phyloP scores from a whole-genome alignment of 1,140 invertebrate genomes.

The Tribolium castaneum region DNA sequence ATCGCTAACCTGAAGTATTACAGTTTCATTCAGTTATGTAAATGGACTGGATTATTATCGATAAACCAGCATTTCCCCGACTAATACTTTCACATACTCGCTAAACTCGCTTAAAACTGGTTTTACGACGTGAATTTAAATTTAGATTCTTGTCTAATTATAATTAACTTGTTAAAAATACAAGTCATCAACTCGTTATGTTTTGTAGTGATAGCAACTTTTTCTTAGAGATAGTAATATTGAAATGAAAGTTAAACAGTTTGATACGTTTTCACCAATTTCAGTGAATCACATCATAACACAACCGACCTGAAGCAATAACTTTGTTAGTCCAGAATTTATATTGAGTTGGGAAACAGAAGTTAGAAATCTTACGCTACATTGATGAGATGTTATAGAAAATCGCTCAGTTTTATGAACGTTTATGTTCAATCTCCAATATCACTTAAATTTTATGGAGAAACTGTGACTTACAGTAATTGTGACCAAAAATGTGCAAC shows the following conservation, averaged over 20 bases:
- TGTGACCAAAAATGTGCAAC: too few relatives aligned
- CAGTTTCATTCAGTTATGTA: too few relatives aligned
- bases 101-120: neutral
- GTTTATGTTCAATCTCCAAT: neutral
- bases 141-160: neutral
- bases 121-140: neutral
- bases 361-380: neutral
- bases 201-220: neutral
- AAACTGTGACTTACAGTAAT: too few relatives aligned
- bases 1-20: too few relatives aligned
- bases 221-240: too few relatives aligned
- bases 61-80: neutral
- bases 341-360: neutral
- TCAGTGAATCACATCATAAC: neutral
- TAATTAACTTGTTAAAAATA: neutral
- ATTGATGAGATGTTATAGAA: neutral
- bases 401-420: neutral
- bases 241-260: neutral
- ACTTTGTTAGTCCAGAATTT: neutral
- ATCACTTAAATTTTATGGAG: neutral
- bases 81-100: too few relatives aligned
- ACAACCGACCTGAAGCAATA: neutral
- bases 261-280: neutral
- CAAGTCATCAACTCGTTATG: neutral
- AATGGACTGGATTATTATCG: neutral